Base-by-base conservation (phyloP, 2,888 invertebrate genomes). In the Macroteleia sp. region DNA sequence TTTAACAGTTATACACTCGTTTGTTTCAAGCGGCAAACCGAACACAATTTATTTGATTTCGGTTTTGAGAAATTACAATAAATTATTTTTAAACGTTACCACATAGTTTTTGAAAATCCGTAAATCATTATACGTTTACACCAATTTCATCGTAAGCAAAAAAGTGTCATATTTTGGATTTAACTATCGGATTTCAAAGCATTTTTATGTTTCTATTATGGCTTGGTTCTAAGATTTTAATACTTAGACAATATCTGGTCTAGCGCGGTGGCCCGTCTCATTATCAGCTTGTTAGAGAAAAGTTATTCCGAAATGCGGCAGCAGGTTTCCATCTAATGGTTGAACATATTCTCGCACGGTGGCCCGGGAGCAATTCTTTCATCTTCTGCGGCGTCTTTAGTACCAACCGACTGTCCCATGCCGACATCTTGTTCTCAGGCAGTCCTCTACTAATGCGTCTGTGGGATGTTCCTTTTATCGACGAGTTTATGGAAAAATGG, bases 251-350 rank as follows among this genome's bases (percentile, higher is more conserved):
- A 41, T 54, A 12, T 44, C 14, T 46, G 9, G n/a, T 25, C 44
- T n/a, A 54, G 46, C 46, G 22, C 66, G 59, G 67, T 64, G 75
- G 69, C 77, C 61, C 46, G 39, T 75, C 80, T 83, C 84, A 85
- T 88, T 88, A 88, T 87, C 85, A 84, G 82, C 87, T 87, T 83
- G 87, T 88, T 88, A 85, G 81, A 80, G 44, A 66, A 85, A 83
- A 86, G 81, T 86, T 86, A 87, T 87, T 85, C 32, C 46, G 30
- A 81, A 73, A 62, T 62, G 85, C 82, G 84, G 85, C 83, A 84
- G 80, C 80, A 80, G 77, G 59, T 66, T 59, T 59, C 46, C 42
- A 32, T 66, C 74, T 76, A 77, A 73, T 77, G 64, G 32, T 52
- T 41, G 70, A 77, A 50, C 74, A 61, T 57, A 73, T 81, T 80